phyloP scores from a whole-genome alignment of 1,140 invertebrate species.

The Phortica variegata region DNA sequence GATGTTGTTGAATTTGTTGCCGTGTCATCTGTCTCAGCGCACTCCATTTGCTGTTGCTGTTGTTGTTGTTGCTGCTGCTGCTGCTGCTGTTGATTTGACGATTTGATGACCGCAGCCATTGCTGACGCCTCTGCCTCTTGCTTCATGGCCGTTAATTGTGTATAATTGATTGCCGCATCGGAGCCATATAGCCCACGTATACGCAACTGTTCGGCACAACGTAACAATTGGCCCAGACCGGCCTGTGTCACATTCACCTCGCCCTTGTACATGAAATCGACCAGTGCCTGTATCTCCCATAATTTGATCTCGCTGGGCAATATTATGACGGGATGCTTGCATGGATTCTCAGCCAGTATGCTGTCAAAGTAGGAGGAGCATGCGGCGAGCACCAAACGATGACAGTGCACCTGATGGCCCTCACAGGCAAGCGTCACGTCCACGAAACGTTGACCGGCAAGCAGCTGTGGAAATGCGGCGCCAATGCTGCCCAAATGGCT shows the following conservation, averaged over 20 bases:
- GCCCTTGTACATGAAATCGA: conserved; percentile 86
- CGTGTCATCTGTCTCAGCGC: conserved; percentile 37
- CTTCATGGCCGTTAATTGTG: conserved; percentile 41
- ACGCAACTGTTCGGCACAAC: conserved; percentile 79
- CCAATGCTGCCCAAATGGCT: conserved; percentile 57
- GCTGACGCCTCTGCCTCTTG: conserved; percentile 11
- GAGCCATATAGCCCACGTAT: conserved; percentile 65
- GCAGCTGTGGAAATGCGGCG: conserved; percentile 61
- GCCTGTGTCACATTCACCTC: conserved; percentile 84
- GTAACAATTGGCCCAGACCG: conserved; percentile 73
- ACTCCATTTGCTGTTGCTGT: conserved; percentile 16
- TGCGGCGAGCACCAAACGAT: conserved; percentile 81
- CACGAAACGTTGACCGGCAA: conserved; percentile 82
- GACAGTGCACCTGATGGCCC: conserved; percentile 81
- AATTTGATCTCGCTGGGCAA: conserved; percentile 69
- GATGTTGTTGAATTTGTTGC: conserved; percentile 44
- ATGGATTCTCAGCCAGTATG: conserved; percentile 78
- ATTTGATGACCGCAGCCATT: neutral
- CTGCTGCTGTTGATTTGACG: neutral
- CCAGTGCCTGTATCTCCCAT: conserved; percentile 77
- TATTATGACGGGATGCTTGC: conserved; percentile 82
- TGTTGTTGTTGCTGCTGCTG: conserved; percentile 1
- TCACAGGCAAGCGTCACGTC: conserved; percentile 89
- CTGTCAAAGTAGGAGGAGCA: conserved; percentile 82
- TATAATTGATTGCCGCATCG: conserved; percentile 57